Conservation (phyloP, 2,797 vertebrate species). For the Artibeus lituratus region DNA sequence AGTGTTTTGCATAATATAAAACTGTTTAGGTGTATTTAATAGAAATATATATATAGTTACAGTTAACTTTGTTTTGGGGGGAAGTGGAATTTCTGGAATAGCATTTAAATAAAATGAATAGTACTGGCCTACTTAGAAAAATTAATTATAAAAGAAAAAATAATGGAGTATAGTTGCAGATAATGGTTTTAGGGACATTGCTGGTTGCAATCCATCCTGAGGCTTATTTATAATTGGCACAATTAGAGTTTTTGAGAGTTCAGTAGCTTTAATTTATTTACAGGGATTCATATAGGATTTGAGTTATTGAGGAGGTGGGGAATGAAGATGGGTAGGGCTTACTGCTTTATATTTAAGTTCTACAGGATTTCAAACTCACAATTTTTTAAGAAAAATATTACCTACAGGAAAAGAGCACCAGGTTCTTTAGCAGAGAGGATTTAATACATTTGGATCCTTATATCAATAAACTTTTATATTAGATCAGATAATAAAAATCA, state of each 20-base stretch:
- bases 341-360: slow-evolving; percentile 18
- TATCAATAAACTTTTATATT: slow-evolving; percentile 15
- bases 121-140: slow-evolving; percentile 82
- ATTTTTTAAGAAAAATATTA: background rate
- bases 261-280: slow-evolving; percentile 70
- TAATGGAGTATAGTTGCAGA: slow-evolving; percentile 81
- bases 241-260: slow-evolving; percentile 70
- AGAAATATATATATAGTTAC: slow-evolving; percentile 56
- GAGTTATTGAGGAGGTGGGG: background rate
- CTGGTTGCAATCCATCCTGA: slow-evolving; percentile 76
- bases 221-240: slow-evolving; percentile 81
- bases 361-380: background rate
- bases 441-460: background rate
- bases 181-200: slow-evolving; percentile 81
- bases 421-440: background rate
- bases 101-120: slow-evolving; percentile 61
- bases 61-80: slow-evolving; percentile 62
- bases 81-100: slow-evolving; percentile 68
- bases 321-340: background rate
- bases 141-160: slow-evolving; percentile 80
- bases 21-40: slow-evolving; percentile 44
- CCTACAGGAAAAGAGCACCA: background rate
- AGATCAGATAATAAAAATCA: slow-evolving; percentile 1
- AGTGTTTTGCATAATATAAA: slow-evolving; percentile 12
- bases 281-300: slow-evolving; percentile 55